Evolutionary conservation across 2,888 invertebrate species (phyloP).

Genomic region (Catocala nupta): DNA sequence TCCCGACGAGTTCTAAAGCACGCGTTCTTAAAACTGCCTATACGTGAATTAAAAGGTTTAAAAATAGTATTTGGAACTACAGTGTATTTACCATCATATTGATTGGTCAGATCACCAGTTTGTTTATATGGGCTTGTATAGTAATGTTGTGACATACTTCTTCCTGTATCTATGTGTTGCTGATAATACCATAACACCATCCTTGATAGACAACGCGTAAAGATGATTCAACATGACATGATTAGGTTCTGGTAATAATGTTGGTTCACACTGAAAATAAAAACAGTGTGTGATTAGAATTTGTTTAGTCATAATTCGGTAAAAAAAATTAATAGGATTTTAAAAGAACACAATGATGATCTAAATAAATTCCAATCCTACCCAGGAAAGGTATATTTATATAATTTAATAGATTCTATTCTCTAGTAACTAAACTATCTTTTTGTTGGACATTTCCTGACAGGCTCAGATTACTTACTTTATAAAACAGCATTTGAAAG

Average conservation of each 20-base stretch:
- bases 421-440: no score
- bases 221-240: constrained; percentile 99
- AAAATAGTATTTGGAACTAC: constrained; percentile 27
- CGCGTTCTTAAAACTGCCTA: not conserved
- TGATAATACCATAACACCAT: constrained; percentile 99
- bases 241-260: constrained; percentile 99
- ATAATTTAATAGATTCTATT: no score
- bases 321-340: no score
- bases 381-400: no score
- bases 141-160: constrained; percentile 99
- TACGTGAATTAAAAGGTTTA: not conserved
- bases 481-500: no score
- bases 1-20: no score
- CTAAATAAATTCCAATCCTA: no score
- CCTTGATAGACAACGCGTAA: constrained; percentile 99
- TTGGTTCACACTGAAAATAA: constrained; percentile 96
- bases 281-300: not conserved
- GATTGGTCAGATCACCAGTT: constrained; percentile 21
- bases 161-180: constrained; percentile 99
- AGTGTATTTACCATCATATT: constrained; percentile 1
- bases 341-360: no score
- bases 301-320: no score
- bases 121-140: constrained; percentile 98
- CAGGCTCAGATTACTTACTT: no score
- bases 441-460: no score